A percentile compares a stretch with the other conserved stretches of the same genome.
These are phyloP conservation scores for Drosophila seguyi DNA, from an alignment of 1,140 invertebrate genomes.

Conservation along the genomic window DNA sequence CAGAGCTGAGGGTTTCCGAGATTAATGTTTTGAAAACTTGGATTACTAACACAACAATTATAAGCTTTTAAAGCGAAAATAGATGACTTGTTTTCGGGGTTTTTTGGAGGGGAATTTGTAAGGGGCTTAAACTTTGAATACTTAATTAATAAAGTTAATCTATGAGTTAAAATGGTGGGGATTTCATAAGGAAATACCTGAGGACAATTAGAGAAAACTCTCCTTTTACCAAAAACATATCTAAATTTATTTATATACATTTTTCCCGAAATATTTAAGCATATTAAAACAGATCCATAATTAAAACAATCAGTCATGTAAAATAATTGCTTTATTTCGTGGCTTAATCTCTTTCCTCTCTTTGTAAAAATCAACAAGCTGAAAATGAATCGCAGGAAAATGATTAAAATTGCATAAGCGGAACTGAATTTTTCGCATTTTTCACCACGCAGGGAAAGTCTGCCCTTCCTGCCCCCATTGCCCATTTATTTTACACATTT, in stretches of 20 bases:
- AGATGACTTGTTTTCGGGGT: neutral
- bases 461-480: neutral
- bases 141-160: neutral
- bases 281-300: neutral
- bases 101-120: neutral
- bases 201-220: neutral
- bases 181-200: too few relatives aligned
- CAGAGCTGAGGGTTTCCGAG: constrained; percentile 3
- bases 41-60: neutral
- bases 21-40: constrained; percentile 18
- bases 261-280: neutral
- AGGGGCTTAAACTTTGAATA: neutral
- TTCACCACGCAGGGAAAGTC: constrained; percentile 46
- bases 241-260: neutral
- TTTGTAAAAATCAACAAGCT: constrained; percentile 24
- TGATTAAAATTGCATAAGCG: constrained; percentile 54
- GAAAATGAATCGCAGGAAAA: constrained; percentile 31
- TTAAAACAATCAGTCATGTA: constrained; percentile 6
- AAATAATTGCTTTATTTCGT: constrained; percentile 10
- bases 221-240: neutral
- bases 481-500: constrained; percentile 56
- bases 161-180: neutral
- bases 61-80: constrained; percentile 16
- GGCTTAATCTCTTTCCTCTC: neutral
- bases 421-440: constrained; percentile 56